These are phyloP conservation scores for Dinocampus coccinellae DNA, from an alignment of 2,888 invertebrate species.

Conservation along the genomic window DNA sequence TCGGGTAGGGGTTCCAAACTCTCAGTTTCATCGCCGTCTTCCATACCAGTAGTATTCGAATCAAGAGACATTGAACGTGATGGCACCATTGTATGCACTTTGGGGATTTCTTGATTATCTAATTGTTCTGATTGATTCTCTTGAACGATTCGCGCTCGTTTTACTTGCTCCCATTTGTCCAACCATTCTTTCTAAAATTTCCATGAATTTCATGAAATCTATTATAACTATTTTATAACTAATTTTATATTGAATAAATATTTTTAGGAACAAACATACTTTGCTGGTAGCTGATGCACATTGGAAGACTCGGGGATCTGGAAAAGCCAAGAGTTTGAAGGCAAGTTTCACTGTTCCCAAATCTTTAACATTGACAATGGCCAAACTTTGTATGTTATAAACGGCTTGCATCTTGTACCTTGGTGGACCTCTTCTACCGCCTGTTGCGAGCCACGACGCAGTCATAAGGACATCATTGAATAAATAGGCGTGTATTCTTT, in stretches of 20 bases:
- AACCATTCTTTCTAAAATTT: constrained; percentile 87
- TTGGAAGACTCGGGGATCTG: constrained; percentile 92
- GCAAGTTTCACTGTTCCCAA: constrained; percentile 91
- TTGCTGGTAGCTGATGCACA: constrained; percentile 84
- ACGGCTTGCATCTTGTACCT: constrained; percentile 87
- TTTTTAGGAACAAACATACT: constrained; percentile 59
- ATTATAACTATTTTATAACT: too few relatives aligned
- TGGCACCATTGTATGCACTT: constrained; percentile 43
- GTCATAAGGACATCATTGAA: constrained; percentile 94
- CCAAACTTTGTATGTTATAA: constrained; percentile 89
- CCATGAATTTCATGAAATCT: too few relatives aligned
- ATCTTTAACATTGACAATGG: constrained; percentile 94
- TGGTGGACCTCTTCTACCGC: constrained; percentile 77
- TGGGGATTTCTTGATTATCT: constrained; percentile 42
- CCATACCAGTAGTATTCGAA: constrained; percentile 58
- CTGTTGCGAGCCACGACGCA: constrained; percentile 80
- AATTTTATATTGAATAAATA: too few relatives aligned
- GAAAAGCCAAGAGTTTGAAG: constrained; percentile 94
- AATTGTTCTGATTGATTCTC: constrained; percentile 70
- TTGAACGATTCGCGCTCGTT: constrained; percentile 81
- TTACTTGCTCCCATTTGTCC: constrained; percentile 91
- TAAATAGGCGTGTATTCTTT: constrained; percentile 91
- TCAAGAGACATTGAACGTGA: constrained; percentile 62
- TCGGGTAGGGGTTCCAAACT: constrained; percentile 74
- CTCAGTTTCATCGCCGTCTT: constrained; percentile 56